Evolutionary conservation across 2,113 vertebrate species (phyloP), one percentile per base, ranked within the genome.

Genomic region (Microcebus tavaratra): DNA sequence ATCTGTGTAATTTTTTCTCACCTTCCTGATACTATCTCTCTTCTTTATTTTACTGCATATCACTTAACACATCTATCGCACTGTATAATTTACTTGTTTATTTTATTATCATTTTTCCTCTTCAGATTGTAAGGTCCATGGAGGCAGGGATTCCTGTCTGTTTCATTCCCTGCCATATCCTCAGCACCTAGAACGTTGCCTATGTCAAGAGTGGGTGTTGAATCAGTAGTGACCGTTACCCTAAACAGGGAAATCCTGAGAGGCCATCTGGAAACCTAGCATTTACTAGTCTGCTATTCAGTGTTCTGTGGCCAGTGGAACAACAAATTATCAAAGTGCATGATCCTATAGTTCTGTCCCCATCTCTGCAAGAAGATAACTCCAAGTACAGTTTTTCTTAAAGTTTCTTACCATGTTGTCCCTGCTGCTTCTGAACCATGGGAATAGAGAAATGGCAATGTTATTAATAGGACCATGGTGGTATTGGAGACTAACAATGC

Each of bases 341-440:
- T 21, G 18, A 39, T 42, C 31, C 42, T 73, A 2, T 61, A 31
- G 23, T 90, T 82, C 57, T 89, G 0, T 61, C 23, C 17, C 57
- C n/a, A 93, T 14, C 25, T 95, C 53, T 80, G 67, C 45, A 57
- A 89, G 50, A 86, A 92, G 68, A 27, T 18, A 87, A 88, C 18
- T 75, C 72, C 34, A 53, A 29, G 50, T 93, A n/a, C 36, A 65
- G 20, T 83, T 97, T 97, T 67, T 72, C 78, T 85, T 73, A 6
- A 53, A 3, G 7, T 55, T 2, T 63, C 50, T 95, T 92, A 27
- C 84, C 27, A n/a, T 7, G 59, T 94, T 83, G 23, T 70, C 91
- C 59, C 53, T 67, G 39, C 84, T 31, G 9, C 57, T 96, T 85
- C 53, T 92, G 81, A 90, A 36, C 61, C 15, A 6, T 61, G 80